phyloP scores from a whole-genome alignment of 2,888 invertebrate genomes.

The Drosophila pseudotalamancana region DNA sequence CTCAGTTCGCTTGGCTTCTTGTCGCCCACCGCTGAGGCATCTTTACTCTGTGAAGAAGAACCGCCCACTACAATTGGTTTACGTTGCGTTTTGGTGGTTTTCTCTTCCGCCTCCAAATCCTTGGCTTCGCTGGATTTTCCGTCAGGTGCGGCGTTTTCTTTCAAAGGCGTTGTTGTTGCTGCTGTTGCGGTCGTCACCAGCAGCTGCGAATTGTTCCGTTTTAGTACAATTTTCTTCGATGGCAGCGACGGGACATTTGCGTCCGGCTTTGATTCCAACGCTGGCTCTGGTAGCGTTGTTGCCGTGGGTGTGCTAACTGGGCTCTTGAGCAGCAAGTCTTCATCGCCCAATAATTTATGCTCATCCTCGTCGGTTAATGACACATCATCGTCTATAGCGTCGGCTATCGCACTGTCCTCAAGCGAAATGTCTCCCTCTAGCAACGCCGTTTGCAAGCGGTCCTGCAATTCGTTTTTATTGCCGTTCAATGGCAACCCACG shows the following conservation, averaged over 20 bases:
- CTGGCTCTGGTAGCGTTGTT: conserved; percentile 40
- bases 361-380: conserved; percentile 85
- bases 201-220: conserved; percentile 76
- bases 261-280: conserved; percentile 17
- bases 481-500: conserved; percentile 90
- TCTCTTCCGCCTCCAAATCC: conserved; percentile 84
- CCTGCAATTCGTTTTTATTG: conserved; percentile 92
- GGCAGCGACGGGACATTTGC: conserved; percentile 26
- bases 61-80: conserved; percentile 79
- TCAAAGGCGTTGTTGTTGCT: conserved; percentile 41
- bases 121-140: conserved; percentile 49
- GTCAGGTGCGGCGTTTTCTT: conserved; percentile 80
- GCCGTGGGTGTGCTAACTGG: conserved; percentile 71
- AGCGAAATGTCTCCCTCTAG: conserved; percentile 82
- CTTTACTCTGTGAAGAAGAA: conserved; percentile 45
- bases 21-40: conserved; percentile 55
- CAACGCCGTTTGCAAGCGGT: conserved; percentile 89
- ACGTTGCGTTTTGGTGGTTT: conserved; percentile 80
- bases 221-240: conserved; percentile 80
- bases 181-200: conserved; percentile 11
- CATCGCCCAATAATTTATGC: conserved; percentile 79
- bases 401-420: conserved; percentile 85
- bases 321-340: conserved; percentile 77
- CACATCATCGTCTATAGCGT: conserved; percentile 85
- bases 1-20: conserved; percentile 87